A percentile compares a stretch with the other conserved stretches of the same genome.
Evolutionary conservation across 2,113 vertebrate species (phyloP).

Genomic region (Nothobranchius furzeri): DNA sequence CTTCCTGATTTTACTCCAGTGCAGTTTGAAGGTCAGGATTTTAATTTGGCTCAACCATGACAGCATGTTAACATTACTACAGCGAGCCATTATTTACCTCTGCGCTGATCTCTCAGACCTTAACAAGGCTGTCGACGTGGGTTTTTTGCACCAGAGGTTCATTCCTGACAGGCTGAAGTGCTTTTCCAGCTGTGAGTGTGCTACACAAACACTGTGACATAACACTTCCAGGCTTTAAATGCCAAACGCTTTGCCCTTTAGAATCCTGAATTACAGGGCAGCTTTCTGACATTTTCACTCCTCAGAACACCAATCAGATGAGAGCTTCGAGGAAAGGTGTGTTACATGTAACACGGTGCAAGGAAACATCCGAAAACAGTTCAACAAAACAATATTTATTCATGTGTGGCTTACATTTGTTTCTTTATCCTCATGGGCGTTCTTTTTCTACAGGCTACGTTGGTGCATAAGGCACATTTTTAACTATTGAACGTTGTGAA

Average conservation of each 20-base stretch:
- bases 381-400: slow-evolving; percentile 1
- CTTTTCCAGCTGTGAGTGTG: not conserved
- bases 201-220: slow-evolving; percentile 11
- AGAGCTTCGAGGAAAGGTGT: slow-evolving; percentile 44
- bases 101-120: not conserved
- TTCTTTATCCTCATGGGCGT: too few relatives aligned
- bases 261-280: slow-evolving; percentile 37
- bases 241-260: slow-evolving; percentile 23
- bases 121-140: not conserved
- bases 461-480: too few relatives aligned
- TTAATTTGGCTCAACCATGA: not conserved
- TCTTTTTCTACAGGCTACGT: too few relatives aligned
- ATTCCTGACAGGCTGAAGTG: slow-evolving; percentile 10
- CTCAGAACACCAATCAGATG: slow-evolving; percentile 40
- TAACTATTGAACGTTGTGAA: too few relatives aligned
- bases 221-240: slow-evolving; percentile 32
- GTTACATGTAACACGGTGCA: slow-evolving; percentile 25
- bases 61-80: not conserved
- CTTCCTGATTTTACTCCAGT: not conserved
- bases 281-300: slow-evolving; percentile 36
- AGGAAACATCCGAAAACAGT: slow-evolving; percentile 56
- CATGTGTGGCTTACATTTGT: too few relatives aligned
- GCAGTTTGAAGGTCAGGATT: not conserved
- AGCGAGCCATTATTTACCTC: not conserved
- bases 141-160: not conserved